Percentiles rank a stretch among this genome's conserved stretches.
These are phyloP conservation scores for Patiria miniata DNA, from an alignment of 35 echinoderm and acorn worm genomes.

Conservation along the genomic window DNA sequence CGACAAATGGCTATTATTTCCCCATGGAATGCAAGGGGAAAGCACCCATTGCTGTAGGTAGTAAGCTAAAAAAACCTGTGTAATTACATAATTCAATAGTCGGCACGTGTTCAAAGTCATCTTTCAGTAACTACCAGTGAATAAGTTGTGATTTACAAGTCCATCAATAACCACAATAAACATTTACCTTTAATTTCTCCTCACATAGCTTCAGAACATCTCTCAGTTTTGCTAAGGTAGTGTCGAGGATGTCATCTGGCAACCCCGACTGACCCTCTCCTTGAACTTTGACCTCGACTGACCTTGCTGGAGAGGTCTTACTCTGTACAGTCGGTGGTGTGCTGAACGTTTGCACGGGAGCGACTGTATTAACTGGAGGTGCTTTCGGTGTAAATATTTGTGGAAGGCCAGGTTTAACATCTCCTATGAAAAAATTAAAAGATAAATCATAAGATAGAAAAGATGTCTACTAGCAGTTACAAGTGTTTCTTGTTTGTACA, in stretches of 20 bases:
- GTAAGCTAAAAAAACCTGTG: too few relatives aligned
- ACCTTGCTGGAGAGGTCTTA: not conserved
- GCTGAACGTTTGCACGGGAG: not conserved
- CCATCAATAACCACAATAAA: too few relatives aligned
- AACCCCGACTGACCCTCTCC: not conserved
- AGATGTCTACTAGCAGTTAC: too few relatives aligned
- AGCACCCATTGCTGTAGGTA: too few relatives aligned
- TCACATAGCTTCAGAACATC: not conserved
- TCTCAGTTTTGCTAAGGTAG: conserved; percentile 2
- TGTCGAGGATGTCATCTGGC: not conserved
- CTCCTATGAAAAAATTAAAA: not conserved
- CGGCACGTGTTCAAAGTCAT: too few relatives aligned
- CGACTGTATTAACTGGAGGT: not conserved
- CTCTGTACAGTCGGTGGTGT: not conserved
- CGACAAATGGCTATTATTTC: too few relatives aligned
- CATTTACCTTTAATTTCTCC: conserved; percentile 26
- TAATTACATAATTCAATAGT: too few relatives aligned
- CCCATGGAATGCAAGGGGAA: too few relatives aligned
- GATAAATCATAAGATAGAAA: too few relatives aligned
- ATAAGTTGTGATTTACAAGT: too few relatives aligned
- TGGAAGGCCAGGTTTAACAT: not conserved
- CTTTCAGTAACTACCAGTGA: too few relatives aligned
- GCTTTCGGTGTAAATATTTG: not conserved
- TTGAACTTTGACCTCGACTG: conserved; percentile 2
- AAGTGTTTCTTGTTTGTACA: too few relatives aligned